Conservation (phyloP, 2,888 invertebrate genomes). For the Himalopsyche japonica region DNA sequence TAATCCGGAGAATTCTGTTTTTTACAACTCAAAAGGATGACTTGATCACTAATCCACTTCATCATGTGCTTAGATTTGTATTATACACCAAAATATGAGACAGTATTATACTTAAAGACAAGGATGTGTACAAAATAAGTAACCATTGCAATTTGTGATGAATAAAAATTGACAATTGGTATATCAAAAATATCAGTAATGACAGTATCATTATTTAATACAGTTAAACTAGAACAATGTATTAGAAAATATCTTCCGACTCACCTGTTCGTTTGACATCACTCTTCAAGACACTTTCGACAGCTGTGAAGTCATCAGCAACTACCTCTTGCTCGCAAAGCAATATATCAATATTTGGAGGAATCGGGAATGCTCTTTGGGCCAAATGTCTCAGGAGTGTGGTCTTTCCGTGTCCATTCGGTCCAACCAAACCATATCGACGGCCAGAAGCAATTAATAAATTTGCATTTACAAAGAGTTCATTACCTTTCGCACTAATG, state of each 20-base stretch:
- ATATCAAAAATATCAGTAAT: too few species aligned
- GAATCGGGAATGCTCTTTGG: slow-evolving; percentile 87
- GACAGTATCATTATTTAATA: too few species aligned
- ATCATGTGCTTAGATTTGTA: too few species aligned
- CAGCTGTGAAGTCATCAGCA: slow-evolving; percentile 91
- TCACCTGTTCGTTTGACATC: slow-evolving; percentile 84
- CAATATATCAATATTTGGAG: slow-evolving; percentile 92
- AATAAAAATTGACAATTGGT: too few species aligned
- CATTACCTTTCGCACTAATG: slow-evolving; percentile 96
- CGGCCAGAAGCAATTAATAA: slow-evolving; percentile 91
- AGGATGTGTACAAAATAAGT: background rate
- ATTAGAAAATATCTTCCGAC: background rate
- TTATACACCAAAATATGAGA: too few species aligned
- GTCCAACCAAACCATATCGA: slow-evolving; percentile 96
- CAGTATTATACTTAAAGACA: too few species aligned
- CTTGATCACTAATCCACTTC: too few species aligned
- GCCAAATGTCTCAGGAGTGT: slow-evolving; percentile 93
- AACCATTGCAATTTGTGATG: background rate
- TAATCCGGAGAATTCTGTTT: too few species aligned
- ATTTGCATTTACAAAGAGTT: slow-evolving; percentile 94
- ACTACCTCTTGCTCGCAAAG: slow-evolving; percentile 98
- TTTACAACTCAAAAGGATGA: too few species aligned
- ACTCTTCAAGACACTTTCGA: slow-evolving; percentile 90
- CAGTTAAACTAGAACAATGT: too few species aligned
- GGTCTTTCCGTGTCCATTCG: slow-evolving; percentile 99